These are phyloP conservation scores for Pogonocherus hispidulus DNA, from an alignment of 2,888 invertebrate genomes.

Conservation along the genomic window DNA sequence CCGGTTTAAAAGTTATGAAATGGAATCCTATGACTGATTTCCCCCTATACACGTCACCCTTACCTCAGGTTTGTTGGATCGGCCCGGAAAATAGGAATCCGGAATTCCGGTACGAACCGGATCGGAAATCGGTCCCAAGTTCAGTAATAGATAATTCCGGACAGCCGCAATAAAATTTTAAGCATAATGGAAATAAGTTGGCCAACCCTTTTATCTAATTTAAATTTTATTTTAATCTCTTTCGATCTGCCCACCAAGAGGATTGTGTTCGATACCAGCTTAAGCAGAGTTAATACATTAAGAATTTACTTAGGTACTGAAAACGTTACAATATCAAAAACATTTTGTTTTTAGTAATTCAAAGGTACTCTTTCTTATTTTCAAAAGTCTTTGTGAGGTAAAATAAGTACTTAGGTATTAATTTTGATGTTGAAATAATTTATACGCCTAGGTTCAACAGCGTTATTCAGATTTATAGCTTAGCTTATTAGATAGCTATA, in stretches of 20 bases:
- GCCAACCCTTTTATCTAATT: neutral
- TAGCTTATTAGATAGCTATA: too few relatives aligned
- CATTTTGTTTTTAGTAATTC: too few relatives aligned
- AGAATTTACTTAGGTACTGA: too few relatives aligned
- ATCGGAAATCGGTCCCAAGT: neutral
- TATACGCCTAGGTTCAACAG: too few relatives aligned
- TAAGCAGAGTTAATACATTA: too few relatives aligned
- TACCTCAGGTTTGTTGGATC: slow-evolving; percentile 4
- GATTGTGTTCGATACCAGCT: too few relatives aligned
- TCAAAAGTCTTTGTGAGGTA: too few relatives aligned
- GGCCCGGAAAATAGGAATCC: slow-evolving; percentile 17
- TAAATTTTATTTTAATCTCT: neutral
- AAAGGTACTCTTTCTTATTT: too few relatives aligned
- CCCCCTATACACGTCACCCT: slow-evolving; percentile 7
- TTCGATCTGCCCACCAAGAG: neutral
- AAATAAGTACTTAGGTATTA: too few relatives aligned
- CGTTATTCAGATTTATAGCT: too few relatives aligned
- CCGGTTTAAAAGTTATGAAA: neutral
- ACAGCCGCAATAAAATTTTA: neutral
- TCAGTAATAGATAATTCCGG: neutral
- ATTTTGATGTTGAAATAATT: too few relatives aligned
- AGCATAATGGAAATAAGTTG: neutral
- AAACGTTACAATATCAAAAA: too few relatives aligned
- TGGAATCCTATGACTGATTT: slow-evolving; percentile 3
- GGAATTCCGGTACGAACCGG: slow-evolving; percentile 20